Conservation (phyloP, 1,140 invertebrate genomes). For the Maconellicoccus hirsutus region DNA sequence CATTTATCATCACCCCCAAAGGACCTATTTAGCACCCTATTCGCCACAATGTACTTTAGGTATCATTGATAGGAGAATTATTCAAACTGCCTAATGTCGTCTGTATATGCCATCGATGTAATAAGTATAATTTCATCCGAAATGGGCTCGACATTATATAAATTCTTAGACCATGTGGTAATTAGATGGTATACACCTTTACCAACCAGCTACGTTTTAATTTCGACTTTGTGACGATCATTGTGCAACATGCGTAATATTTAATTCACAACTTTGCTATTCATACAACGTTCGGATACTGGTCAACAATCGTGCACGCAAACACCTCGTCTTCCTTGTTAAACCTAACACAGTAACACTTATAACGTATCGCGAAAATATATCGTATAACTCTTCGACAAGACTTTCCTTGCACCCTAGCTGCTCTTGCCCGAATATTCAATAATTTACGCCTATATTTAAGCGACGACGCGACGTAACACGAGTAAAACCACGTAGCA, state of each 20-base stretch:
- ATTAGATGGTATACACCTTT: background rate
- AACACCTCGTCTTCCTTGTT: background rate
- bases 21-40: no score
- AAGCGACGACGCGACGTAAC: no score
- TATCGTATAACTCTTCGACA: no score
- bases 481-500: no score
- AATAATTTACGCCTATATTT: no score
- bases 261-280: background rate
- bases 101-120: background rate
- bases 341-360: background rate
- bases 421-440: no score
- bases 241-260: background rate
- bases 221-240: background rate
- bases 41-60: no score
- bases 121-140: background rate
- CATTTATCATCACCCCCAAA: no score
- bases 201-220: background rate
- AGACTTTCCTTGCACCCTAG: no score
- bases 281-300: background rate
- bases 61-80: no score
- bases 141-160: background rate
- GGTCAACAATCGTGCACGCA: background rate
- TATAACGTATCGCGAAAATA: no score
- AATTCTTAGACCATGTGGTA: background rate
- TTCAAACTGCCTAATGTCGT: no score